Conservation (phyloP, 1,140 invertebrate genomes). For the Cotesia chilonis region DNA sequence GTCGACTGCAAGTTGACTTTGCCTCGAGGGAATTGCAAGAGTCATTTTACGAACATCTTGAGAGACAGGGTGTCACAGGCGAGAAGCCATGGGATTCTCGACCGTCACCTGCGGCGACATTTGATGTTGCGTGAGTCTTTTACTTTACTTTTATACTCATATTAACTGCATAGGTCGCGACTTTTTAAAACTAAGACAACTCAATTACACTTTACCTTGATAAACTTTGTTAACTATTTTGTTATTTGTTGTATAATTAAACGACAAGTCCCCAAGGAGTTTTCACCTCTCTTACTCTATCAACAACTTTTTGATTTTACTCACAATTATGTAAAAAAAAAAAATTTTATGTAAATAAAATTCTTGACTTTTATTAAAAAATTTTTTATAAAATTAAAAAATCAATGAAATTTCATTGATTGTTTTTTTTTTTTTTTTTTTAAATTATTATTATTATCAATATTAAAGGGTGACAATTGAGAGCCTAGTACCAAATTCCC, state of each 20-base stretch:
- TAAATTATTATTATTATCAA: too few species aligned
- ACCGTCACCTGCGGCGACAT: conserved; percentile 60
- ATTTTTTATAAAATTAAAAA: too few species aligned
- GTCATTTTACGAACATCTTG: conserved; percentile 89
- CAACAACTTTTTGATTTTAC: too few species aligned
- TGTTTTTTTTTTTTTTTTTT: too few species aligned
- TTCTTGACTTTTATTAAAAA: too few species aligned
- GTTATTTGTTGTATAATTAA: conserved; percentile 13
- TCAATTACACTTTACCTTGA: conserved; percentile 14
- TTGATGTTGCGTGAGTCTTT: conserved; percentile 60
- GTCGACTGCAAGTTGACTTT: conserved; percentile 93
- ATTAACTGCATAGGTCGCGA: not conserved
- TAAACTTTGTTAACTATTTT: too few species aligned
- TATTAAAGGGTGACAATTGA: too few species aligned
- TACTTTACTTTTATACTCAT: conserved; percentile 16
- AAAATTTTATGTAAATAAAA: too few species aligned
- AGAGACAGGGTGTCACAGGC: conserved; percentile 72
- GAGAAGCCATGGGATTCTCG: conserved; percentile 67
- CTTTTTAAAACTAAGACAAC: conserved; percentile 14
- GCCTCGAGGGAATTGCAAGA: conserved; percentile 86
- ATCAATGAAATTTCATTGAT: too few species aligned
- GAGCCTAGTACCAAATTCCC: too few species aligned
- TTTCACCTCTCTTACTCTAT: too few species aligned
- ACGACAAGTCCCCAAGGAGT: not conserved
- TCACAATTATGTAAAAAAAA: too few species aligned